Evolutionary conservation across 2,113 vertebrate genomes (phyloP), one percentile per base, ranked within the genome.

Genomic region (Thryonomys swinderianus): DNA sequence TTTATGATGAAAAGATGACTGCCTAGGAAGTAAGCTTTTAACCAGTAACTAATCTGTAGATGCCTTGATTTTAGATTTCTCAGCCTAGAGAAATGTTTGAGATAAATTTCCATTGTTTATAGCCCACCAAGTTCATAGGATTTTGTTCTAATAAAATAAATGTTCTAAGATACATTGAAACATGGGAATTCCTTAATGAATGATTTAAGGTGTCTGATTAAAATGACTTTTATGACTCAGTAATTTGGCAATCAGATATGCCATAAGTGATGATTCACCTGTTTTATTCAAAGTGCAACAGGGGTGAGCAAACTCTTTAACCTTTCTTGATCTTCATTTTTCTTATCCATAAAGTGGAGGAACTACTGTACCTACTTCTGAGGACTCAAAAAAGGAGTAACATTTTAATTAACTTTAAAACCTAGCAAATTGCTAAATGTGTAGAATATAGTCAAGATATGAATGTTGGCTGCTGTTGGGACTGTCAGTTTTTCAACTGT

Each of bases 151-250:
- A 18, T 20, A 57, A 2, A 7, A 20, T 61, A 20, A 69, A 51
- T 45, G 20, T 17, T 83, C 2, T 66, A 59, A 59, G 51, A 45
- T 42, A 67, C 17, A 79, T 1, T 73, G 16, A 3, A 95, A 64
- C 23, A 74, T 80, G 21, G 1, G 6, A 80, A 69, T 87, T 62
- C 93, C 78, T 95, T 85, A 88, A 73, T 67, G 18, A 93, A 90
- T 53, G 13, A 53, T 84, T 85, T 90, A n/a, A 93, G 64, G 57
- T 81, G 45, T 4, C 67, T 34, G 86, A 30, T 45, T 51, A 84
- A 74, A 55, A 93, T 14, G 5, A 61, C 83, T 67, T 74, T 87
- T 84, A 7, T 85, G 62, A 51, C 76, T 90, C 59, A 55, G n/a
- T 93, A 55, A 82, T 84, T 45, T 88, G 25, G 1, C 73, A 32